Percentiles rank a stretch among this genome's conserved stretches.
These are phyloP conservation scores for Volucella bombylans DNA, from an alignment of 2,888 invertebrate species.

Conservation along the genomic window DNA sequence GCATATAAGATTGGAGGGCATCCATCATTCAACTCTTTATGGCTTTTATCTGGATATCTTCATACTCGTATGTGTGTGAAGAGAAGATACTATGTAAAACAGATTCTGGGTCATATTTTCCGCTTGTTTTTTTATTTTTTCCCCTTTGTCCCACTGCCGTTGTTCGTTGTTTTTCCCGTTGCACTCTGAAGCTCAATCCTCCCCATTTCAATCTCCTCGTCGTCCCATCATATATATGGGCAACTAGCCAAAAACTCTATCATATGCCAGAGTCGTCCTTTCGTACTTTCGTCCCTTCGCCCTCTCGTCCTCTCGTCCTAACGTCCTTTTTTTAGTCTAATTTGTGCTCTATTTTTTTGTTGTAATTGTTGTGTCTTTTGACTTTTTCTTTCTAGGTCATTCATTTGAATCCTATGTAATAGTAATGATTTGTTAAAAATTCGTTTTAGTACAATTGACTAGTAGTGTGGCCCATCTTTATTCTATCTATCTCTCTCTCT, in stretches of 20 bases:
- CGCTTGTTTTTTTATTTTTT: conserved; percentile 60
- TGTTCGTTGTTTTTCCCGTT: conserved; percentile 17
- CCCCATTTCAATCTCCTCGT: conserved; percentile 52
- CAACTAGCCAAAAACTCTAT: conserved; percentile 70
- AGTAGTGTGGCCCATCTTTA: conserved; percentile 30
- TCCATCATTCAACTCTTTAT: conserved; percentile 41
- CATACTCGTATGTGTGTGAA: not conserved
- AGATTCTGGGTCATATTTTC: conserved; percentile 71
- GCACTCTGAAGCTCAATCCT: conserved; percentile 45
- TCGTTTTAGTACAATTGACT: conserved; percentile 63
- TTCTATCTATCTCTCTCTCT: too few relatives aligned
- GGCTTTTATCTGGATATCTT: not conserved
- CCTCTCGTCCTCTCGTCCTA: conserved; percentile 11
- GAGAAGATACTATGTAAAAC: conserved; percentile 27
- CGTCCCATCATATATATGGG: conserved; percentile 57
- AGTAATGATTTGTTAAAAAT: conserved; percentile 61
- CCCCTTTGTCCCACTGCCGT: conserved; percentile 14
- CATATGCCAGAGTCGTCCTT: conserved; percentile 33
- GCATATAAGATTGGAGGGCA: conserved; percentile 34
- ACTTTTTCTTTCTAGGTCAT: conserved; percentile 49
- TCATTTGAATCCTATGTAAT: conserved; percentile 57
- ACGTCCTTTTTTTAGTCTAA: conserved; percentile 38
- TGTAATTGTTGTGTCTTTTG: not conserved
- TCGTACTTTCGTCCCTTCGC: conserved; percentile 34
- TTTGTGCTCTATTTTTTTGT: conserved; percentile 5